A percentile compares a stretch with the other conserved stretches of the same genome.
phyloP scores from a whole-genome alignment of 1,140 invertebrate genomes.

The Zaprionus camerounensis region DNA sequence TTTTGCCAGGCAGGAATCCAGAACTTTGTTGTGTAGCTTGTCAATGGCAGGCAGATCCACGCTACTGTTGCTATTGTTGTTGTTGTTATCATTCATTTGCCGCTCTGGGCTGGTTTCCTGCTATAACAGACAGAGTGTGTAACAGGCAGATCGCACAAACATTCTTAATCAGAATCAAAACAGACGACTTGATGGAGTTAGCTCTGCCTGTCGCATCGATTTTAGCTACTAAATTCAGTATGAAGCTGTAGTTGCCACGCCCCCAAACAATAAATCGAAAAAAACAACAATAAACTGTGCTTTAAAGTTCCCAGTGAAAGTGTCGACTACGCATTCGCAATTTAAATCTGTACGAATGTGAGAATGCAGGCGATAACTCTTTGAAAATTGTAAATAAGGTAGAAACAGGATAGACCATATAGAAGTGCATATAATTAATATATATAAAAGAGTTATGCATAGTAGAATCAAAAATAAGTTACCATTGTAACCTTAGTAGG shows the following conservation, averaged over 20 bases:
- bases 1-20: slow-evolving; percentile 3
- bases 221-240: not conserved
- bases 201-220: not conserved
- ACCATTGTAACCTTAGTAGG: no score
- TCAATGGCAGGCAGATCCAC: slow-evolving; percentile 58
- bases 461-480: no score
- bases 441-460: no score
- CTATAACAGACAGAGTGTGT: not conserved
- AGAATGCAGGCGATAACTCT: no score
- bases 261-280: not conserved
- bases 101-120: slow-evolving; percentile 21
- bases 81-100: slow-evolving; percentile 72
- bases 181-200: not conserved
- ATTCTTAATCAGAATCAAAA: slow-evolving; percentile 1
- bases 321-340: no score
- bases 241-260: not conserved
- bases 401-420: no score
- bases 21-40: slow-evolving; percentile 66
- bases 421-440: no score
- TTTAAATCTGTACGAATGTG: no score
- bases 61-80: slow-evolving; percentile 6
- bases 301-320: no score
- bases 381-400: no score
- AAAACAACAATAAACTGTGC: no score
- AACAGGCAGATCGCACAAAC: slow-evolving; percentile 1